A percentile compares a stretch with the other conserved stretches of the same genome.
These are phyloP conservation scores for Ectemnius cavifrons DNA, from an alignment of 2,888 invertebrate species.

Conservation along the genomic window DNA sequence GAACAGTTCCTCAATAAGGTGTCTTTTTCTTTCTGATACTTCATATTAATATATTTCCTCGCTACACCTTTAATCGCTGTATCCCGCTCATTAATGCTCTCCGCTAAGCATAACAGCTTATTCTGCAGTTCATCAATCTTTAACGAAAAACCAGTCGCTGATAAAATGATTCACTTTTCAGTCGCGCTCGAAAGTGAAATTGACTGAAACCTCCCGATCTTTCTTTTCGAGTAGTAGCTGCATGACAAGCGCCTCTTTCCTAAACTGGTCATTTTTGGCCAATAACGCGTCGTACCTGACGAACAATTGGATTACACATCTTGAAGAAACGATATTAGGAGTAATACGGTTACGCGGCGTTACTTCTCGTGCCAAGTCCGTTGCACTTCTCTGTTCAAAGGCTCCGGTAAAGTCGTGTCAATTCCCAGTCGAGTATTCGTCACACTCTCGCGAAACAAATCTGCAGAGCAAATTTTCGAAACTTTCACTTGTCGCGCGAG, in stretches of 20 bases:
- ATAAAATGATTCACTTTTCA: no score
- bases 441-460: constrained; percentile 68
- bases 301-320: constrained; percentile 13
- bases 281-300: constrained; percentile 66
- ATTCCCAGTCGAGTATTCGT: constrained; percentile 58
- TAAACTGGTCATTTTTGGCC: constrained; percentile 58
- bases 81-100: constrained; percentile 55
- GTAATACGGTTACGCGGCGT: constrained; percentile 49
- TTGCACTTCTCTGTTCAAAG: constrained; percentile 62
- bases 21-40: constrained; percentile 61
- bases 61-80: constrained; percentile 55
- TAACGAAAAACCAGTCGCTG: not conserved
- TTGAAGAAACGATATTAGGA: not conserved
- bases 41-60: constrained; percentile 58
- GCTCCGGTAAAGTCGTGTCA: constrained; percentile 55
- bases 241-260: constrained; percentile 34
- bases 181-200: not conserved
- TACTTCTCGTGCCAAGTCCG: constrained; percentile 69
- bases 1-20: constrained; percentile 25
- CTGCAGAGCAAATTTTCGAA: constrained; percentile 36
- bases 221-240: constrained; percentile 52
- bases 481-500: not conserved
- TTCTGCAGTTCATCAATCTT: constrained; percentile 61
- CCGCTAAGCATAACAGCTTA: constrained; percentile 57
- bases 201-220: constrained; percentile 49